phyloP scores from a whole-genome alignment of 2,888 invertebrate species.

The Cyclophora punctaria region DNA sequence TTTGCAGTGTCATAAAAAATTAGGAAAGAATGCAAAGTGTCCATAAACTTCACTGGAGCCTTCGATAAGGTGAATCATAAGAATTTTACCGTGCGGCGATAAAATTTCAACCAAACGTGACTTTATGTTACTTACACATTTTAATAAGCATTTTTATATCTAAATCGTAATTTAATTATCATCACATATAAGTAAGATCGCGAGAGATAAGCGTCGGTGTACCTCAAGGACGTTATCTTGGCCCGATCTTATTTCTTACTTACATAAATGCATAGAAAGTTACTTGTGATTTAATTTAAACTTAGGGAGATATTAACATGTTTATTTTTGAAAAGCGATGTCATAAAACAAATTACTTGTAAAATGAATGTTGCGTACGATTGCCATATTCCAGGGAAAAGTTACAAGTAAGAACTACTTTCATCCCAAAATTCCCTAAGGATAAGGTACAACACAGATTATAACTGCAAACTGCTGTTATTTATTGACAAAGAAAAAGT shows the following conservation, averaged over 20 bases:
- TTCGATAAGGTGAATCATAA: conserved; percentile 10
- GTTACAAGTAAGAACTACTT: no score
- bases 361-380: no score
- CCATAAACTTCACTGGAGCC: conserved; percentile 5
- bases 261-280: no score
- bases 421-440: no score
- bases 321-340: no score
- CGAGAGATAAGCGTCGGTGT: conserved; percentile 11
- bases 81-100: conserved; percentile 9
- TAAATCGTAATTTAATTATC: conserved; percentile 11
- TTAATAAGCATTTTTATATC: conserved; percentile 11
- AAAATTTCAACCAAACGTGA: conserved; percentile 14
- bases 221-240: conserved; percentile 13
- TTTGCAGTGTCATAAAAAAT: neutral
- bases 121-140: conserved; percentile 9
- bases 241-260: conserved; percentile 15
- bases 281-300: no score
- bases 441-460: no score
- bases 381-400: no score
- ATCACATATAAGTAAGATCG: conserved; percentile 18
- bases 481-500: no score
- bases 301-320: no score
- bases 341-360: no score
- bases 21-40: neutral
- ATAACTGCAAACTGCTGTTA: no score